phyloP scores from a whole-genome alignment of 1,140 invertebrate genomes.

The Drosophila baimaii region DNA sequence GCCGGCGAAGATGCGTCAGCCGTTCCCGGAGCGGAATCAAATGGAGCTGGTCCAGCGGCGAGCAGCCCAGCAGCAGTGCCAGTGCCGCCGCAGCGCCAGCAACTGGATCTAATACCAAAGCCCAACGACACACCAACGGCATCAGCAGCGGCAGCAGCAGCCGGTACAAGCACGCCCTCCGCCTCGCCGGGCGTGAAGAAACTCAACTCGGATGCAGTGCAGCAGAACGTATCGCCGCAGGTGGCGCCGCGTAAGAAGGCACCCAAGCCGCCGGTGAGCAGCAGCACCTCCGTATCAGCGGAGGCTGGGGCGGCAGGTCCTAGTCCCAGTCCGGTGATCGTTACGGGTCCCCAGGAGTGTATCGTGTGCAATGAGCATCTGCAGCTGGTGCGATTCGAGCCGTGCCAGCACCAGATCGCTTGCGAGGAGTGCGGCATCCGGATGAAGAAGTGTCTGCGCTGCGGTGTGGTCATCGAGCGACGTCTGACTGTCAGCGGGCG shows the following conservation, averaged over 20 bases:
- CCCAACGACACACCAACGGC: slow-evolving; percentile 44
- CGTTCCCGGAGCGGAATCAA: slow-evolving; percentile 21
- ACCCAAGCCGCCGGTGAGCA: slow-evolving; percentile 65
- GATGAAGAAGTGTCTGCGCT: slow-evolving; percentile 92
- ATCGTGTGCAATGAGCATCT: slow-evolving; percentile 90
- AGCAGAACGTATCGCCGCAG: slow-evolving; percentile 59
- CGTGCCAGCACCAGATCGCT: slow-evolving; percentile 90
- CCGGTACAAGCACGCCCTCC: slow-evolving; percentile 34
- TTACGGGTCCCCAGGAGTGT: slow-evolving; percentile 87
- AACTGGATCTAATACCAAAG: slow-evolving; percentile 43
- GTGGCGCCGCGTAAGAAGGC: slow-evolving; percentile 80
- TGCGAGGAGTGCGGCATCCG: slow-evolving; percentile 91
- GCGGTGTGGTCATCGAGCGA: slow-evolving; percentile 87
- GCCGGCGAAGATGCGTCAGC: slow-evolving; percentile 18
- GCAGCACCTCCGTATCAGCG: slow-evolving; percentile 25
- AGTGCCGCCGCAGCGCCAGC: slow-evolving; percentile 39
- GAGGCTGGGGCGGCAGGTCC: slow-evolving; percentile 49
- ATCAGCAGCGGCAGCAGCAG: slow-evolving; percentile 21
- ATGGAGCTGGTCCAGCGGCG: slow-evolving; percentile 21
- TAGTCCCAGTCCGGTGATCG: slow-evolving; percentile 22
- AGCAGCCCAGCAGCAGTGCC: slow-evolving; percentile 23
- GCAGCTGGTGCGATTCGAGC: slow-evolving; percentile 86
- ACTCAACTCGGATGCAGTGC: slow-evolving; percentile 69
- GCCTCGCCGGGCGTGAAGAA: slow-evolving; percentile 70
- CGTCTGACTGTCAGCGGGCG: slow-evolving; percentile 83